A percentile compares a stretch with the other conserved stretches of the same genome.
phyloP scores from a whole-genome alignment of 2,797 vertebrate genomes.

The Florisuga fusca region DNA sequence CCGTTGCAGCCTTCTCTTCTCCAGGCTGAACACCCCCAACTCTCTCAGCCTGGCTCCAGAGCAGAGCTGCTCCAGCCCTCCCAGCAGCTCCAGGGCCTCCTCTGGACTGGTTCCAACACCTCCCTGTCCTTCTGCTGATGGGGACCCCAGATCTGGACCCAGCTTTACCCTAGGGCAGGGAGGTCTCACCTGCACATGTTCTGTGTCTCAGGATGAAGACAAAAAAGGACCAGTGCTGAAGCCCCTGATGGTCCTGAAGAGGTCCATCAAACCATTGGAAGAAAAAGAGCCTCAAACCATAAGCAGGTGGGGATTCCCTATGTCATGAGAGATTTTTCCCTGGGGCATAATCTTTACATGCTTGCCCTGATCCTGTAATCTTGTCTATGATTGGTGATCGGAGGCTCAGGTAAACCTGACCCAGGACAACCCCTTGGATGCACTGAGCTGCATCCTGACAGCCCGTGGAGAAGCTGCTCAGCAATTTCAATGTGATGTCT shows the following conservation, averaged over 20 bases:
- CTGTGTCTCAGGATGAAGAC: neutral
- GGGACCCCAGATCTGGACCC: no score
- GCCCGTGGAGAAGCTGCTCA: neutral
- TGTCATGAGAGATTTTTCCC: accelerated
- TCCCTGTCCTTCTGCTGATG: no score
- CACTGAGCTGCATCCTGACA: neutral
- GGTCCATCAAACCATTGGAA: neutral
- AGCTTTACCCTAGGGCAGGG: no score
- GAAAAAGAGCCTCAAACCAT: neutral
- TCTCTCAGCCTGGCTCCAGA: no score
- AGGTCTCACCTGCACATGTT: neutral
- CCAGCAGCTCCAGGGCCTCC: no score
- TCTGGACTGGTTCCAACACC: no score
- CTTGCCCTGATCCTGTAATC: neutral
- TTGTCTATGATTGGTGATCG: neutral
- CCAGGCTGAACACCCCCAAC: no score
- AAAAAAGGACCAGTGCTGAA: neutral
- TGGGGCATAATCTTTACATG: neutral
- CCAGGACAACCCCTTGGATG: neutral
- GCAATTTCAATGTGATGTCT: neutral
- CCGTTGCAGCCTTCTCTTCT: no score
- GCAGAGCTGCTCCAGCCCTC: no score
- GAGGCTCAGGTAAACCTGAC: neutral
- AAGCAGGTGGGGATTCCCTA: neutral
- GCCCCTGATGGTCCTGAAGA: neutral